Evolutionary conservation across 2,797 vertebrate species (phyloP).

Genomic region (Melanogrammus aeglefinus): DNA sequence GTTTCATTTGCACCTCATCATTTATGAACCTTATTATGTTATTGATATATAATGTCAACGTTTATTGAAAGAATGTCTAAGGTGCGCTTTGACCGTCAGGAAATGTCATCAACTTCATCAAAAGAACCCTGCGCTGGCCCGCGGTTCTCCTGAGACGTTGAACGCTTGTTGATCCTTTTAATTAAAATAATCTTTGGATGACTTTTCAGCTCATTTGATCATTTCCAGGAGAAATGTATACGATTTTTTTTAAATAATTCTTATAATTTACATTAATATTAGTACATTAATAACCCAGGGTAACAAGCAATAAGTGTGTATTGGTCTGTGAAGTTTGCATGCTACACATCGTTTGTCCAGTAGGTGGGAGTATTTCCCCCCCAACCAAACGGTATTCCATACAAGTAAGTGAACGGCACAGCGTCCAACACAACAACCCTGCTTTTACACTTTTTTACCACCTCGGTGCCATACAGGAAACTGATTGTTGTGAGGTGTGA

Average conservation of each 20-base stretch:
- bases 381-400: not conserved
- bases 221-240: not conserved
- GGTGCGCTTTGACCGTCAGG: no score
- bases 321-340: not conserved
- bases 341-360: not conserved
- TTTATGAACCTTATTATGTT: not conserved
- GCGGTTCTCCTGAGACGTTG: no score
- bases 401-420: not conserved
- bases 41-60: not conserved
- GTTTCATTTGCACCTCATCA: not conserved
- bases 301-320: no score
- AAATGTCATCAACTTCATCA: no score
- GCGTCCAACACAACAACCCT: not conserved
- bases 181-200: not conserved
- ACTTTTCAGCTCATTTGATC: not conserved
- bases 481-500: slow-evolving; percentile 51
- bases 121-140: no score
- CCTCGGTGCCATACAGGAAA: slow-evolving; percentile 42
- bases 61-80: no score
- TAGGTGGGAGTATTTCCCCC: not conserved
- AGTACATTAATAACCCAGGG: no score
- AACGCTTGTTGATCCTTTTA: no score
- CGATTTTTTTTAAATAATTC: no score
- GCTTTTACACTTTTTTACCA: slow-evolving; percentile 1
- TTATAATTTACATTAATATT: no score